Base-by-base conservation (phyloP, 2,797 vertebrate genomes). In the Taeniopygia guttata region DNA sequence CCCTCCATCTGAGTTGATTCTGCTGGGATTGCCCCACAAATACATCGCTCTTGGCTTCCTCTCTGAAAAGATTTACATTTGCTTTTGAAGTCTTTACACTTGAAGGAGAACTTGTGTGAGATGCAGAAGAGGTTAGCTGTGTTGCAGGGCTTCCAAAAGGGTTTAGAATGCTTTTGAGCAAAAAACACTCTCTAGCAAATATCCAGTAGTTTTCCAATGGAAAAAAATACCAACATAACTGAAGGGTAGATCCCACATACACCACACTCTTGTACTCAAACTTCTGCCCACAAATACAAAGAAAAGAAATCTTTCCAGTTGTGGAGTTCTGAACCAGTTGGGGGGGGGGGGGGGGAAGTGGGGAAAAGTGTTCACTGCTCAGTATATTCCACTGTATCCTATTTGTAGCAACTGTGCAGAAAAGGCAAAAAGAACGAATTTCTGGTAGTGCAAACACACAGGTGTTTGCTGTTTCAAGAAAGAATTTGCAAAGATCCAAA, bases 211-310 rank as follows among this genome's bases (percentile, higher is more conserved):
- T 87, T 85, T 89, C 54, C 59, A 87, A 66, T 0, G 2, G 63
- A 96, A 95, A 96, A 81, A 75, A 42, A 38, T 60, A 63, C 27
- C 48, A 69, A 22, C 55, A 36, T 60, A 91, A 89, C 52, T n/a
- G 38, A 59, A 60, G 48, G 58, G 29, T 49, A 81, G 95, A 95
- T 48, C 62, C 43, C 55, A 46, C 9, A 4, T 29, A 49, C 8
- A 59, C 16, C 4, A 3, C 7, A 12, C 32, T n/a, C 34, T 38
- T 83, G 27, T 45, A 66, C 34, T 45, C 42, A 84, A 72, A 86
- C 20, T 80, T 77, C 60, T 76, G n/a, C 21, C 26, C 45, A 46
- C 21, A 87, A 62, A 78, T 22, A 73, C 21, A 62, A 29, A 55
- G 16, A 36, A 70, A 48, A 49, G 3, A 70, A 52, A 29, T 69